These are phyloP conservation scores for Nylanderia fulva DNA, from an alignment of 1,140 invertebrate species.

Conservation along the genomic window DNA sequence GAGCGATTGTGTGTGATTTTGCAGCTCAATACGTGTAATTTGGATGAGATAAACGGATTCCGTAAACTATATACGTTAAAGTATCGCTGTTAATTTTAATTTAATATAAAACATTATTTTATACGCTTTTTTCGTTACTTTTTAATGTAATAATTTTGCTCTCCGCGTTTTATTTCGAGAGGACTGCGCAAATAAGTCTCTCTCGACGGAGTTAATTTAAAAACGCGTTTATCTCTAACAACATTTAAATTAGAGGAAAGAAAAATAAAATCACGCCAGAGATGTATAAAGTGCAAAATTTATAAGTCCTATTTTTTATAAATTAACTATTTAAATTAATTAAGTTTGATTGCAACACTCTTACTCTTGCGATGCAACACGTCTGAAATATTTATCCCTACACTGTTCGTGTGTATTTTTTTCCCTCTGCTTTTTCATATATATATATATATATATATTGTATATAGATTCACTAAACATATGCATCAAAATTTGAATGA, in stretches of 20 bases:
- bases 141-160: background rate
- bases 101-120: too few species aligned
- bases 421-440: background rate
- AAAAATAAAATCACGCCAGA: background rate
- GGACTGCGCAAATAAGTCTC: background rate
- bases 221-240: background rate
- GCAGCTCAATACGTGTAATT: background rate
- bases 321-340: background rate
- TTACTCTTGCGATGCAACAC: background rate
- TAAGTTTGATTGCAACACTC: background rate
- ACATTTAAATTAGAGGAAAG: background rate
- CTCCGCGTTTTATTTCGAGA: background rate
- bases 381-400: background rate
- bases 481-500: conserved; percentile 15
- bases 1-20: conserved; percentile 15
- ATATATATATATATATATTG: too few species aligned
- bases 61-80: background rate
- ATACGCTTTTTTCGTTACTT: background rate
- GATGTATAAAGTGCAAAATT: background rate
- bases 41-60: background rate
- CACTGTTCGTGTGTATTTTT: background rate
- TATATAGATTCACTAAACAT: background rate
- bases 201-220: background rate
- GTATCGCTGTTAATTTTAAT: background rate
- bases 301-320: conserved; percentile 5